Conservation (phyloP, 1,140 invertebrate species). For the Euglossa dilemma region DNA sequence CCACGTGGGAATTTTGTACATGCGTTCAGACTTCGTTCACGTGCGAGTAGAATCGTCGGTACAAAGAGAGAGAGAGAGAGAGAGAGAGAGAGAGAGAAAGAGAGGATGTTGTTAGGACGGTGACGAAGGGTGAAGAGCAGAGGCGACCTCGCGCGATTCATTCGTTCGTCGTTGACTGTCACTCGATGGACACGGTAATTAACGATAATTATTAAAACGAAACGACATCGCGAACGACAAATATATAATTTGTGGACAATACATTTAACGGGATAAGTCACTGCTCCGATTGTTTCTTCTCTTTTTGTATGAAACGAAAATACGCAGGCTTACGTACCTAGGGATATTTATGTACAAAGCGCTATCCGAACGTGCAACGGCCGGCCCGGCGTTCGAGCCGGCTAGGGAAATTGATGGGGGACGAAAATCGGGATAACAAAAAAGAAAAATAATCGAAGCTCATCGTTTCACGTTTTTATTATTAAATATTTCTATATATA, state of each 20-base stretch:
- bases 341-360: not conserved
- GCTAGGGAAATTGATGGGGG: not conserved
- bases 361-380: not conserved
- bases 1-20: constrained; percentile 1
- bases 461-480: constrained; percentile 29
- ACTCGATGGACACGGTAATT: not conserved
- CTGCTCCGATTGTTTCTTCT: constrained; percentile 4
- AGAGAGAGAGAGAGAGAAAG: too few relatives aligned
- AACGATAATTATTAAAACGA: constrained; percentile 2
- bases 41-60: not conserved
- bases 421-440: not conserved
- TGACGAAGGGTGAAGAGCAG: not conserved
- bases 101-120: not conserved
- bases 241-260: constrained; percentile 44
- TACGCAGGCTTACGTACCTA: constrained; percentile 15
- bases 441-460: not conserved
- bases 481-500: constrained; percentile 13
- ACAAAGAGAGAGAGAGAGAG: too few relatives aligned
- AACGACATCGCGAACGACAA: not conserved
- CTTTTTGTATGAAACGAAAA: constrained; percentile 12
- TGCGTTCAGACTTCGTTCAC: not conserved
- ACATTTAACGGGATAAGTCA: constrained; percentile 36
- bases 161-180: not conserved
- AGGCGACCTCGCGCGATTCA: constrained; percentile 3
- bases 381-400: not conserved